A percentile compares a stretch with the other conserved stretches of the same genome.
These are phyloP conservation scores for Drosophila nikananu DNA, from an alignment of 1,140 invertebrate species.

Conservation along the genomic window DNA sequence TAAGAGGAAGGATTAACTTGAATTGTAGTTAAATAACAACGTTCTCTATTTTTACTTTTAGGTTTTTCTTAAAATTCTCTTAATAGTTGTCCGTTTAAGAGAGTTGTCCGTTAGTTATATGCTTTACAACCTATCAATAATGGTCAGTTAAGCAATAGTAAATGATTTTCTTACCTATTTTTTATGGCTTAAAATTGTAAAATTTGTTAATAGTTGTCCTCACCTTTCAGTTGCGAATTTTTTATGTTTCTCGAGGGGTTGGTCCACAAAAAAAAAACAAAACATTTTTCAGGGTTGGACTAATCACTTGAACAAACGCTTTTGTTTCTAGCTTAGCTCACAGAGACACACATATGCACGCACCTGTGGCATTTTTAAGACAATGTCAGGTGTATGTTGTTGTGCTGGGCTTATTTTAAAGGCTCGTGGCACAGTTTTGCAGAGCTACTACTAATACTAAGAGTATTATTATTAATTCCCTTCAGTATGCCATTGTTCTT, in stretches of 20 bases:
- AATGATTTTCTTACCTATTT: not conserved
- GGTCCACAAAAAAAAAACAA: not conserved
- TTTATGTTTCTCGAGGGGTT: not conserved
- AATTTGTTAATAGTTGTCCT: not conserved
- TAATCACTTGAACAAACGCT: conserved; percentile 47
- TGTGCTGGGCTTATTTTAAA: not conserved
- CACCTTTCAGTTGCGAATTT: conserved; percentile 12
- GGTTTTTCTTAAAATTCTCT: not conserved
- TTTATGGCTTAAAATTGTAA: not conserved
- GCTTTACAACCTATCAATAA: not conserved
- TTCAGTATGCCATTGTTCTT: conserved; percentile 16
- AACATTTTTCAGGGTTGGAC: conserved; percentile 25
- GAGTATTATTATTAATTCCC: not conserved
- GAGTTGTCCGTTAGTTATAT: not conserved
- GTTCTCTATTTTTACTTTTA: not conserved
- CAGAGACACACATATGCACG: conserved; percentile 9
- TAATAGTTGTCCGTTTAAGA: not conserved
- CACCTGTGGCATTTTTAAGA: conserved; percentile 4
- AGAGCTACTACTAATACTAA: not conserved
- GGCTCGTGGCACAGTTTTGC: not conserved
- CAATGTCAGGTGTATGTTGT: conserved; percentile 27
- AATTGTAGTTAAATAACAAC: not conserved
- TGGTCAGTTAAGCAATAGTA: not conserved
- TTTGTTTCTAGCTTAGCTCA: conserved; percentile 33
- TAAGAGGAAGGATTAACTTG: not conserved